Evolutionary conservation across 2,888 invertebrate species (phyloP), one percentile per base, ranked within the genome.

Genomic region (Anarsia innoxiella): DNA sequence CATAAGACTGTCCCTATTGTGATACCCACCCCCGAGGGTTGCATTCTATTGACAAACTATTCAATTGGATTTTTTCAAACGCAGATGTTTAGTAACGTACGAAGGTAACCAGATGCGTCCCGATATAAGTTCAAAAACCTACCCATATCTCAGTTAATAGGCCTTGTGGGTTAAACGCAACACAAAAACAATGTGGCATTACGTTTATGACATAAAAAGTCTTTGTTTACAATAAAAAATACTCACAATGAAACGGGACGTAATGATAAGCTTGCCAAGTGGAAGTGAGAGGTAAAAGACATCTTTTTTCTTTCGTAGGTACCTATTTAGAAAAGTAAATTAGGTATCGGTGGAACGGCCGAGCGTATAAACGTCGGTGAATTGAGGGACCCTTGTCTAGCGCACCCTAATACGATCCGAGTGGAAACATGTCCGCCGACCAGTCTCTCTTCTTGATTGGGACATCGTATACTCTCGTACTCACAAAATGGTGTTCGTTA

Each of bases 301-400:
- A n/a, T n/a, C n/a, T n/a, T n/a, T n/a, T n/a, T n/a, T n/a, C 47
- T 53, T 42, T 46, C 49, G 42, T 46, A 25, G 19, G 41, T 48
- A 51, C n/a, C n/a, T n/a, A n/a, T 49, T 56, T 58, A 51, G 47
- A 49, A 49, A 59, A 57, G 50, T 59, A 59, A 59, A 57, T 56
- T 56, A 53, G 46, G 33, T 46, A 49, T 49, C 16, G 13, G 16
- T 14, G 26, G 12, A 25, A 47, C 44, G 44, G 39, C 40, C 51
- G 43, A 46, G 45, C 51, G 49, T 56, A 58, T 65, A 68, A 70
- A 66, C 61, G 65, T 64, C 60, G 59, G 59, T 53, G 59, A 68
- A 70, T 72, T 66, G 68, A 56, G 53, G 52, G 46, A 71, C 67
- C 66, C 66, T 68, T 62, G 56, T 69, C 69, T 53, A 45, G 46